These are phyloP conservation scores for Anoplolepis gracilipes DNA, from an alignment of 1,140 invertebrate species.

Conservation along the genomic window DNA sequence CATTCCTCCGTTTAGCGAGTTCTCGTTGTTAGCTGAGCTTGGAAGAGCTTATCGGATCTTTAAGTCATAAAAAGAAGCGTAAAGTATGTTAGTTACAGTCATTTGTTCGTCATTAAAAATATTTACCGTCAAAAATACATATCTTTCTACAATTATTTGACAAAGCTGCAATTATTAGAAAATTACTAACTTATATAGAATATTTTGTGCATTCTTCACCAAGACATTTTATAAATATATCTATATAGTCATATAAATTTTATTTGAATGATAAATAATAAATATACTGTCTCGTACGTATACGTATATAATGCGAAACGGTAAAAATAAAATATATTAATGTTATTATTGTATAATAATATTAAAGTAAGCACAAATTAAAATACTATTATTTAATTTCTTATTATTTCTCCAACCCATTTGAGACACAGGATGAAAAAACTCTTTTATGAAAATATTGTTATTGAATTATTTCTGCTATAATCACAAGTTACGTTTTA, in stretches of 20 bases:
- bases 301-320: background rate
- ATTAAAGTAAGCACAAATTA: background rate
- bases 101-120: constrained; percentile 39
- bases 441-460: background rate
- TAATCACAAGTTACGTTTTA: background rate
- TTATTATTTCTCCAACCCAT: background rate
- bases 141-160: constrained; percentile 23
- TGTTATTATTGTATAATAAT: no score
- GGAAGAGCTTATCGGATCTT: constrained; percentile 42
- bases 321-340: background rate
- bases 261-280: background rate
- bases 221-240: background rate
- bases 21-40: constrained; percentile 35
- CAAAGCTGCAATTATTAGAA: background rate
- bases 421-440: background rate
- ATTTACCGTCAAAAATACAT: background rate
- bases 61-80: constrained; percentile 21
- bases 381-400: background rate
- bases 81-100: constrained; percentile 35
- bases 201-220: background rate
- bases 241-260: background rate
- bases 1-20: constrained; percentile 12
- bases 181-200: constrained; percentile 3
- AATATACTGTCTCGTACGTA: background rate
- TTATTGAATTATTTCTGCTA: no score